Percentiles rank a stretch among this genome's conserved stretches.
Conservation (phyloP, 37 sponge, comb jelly and placozoan genomes). For the Bolinopsis microptera region DNA sequence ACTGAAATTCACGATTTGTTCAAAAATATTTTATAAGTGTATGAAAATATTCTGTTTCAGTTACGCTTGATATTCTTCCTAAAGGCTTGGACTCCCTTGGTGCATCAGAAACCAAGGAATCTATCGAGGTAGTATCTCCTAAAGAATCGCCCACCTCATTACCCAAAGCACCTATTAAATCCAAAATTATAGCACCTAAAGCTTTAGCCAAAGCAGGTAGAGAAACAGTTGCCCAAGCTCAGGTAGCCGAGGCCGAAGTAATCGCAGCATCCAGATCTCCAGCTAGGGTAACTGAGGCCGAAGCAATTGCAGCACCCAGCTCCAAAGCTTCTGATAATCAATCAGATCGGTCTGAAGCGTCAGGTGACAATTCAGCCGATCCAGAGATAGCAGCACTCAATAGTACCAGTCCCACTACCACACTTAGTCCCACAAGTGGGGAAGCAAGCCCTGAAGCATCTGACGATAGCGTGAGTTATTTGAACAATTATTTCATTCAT, state of each 20-base stretch:
- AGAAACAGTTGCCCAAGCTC: not conserved
- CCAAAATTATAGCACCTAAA: not conserved
- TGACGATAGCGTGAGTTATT: not conserved
- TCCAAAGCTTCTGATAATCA: not conserved
- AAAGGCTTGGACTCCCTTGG: not conserved
- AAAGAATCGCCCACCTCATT: not conserved
- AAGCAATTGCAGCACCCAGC: not conserved
- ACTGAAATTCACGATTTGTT: too few species aligned
- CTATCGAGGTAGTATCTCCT: slow-evolving; percentile 4
- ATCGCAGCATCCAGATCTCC: not conserved
- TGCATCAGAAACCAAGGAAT: not conserved
- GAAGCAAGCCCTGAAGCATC: not conserved
- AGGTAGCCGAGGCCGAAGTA: too few species aligned
- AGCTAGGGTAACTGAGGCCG: not conserved
- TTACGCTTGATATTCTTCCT: slow-evolving; percentile 18
- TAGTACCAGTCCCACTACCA: not conserved
- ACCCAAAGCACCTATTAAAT: not conserved
- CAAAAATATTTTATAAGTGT: too few species aligned
- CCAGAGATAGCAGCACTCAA: not conserved
- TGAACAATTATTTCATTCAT: not conserved
- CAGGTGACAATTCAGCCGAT: not conserved
- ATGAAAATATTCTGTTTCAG: slow-evolving; percentile 43
- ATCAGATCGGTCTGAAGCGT: not conserved
- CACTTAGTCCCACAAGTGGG: not conserved
- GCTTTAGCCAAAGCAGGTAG: not conserved